phyloP scores from a whole-genome alignment of 2,113 vertebrate species.

The Nannospalax galili region DNA sequence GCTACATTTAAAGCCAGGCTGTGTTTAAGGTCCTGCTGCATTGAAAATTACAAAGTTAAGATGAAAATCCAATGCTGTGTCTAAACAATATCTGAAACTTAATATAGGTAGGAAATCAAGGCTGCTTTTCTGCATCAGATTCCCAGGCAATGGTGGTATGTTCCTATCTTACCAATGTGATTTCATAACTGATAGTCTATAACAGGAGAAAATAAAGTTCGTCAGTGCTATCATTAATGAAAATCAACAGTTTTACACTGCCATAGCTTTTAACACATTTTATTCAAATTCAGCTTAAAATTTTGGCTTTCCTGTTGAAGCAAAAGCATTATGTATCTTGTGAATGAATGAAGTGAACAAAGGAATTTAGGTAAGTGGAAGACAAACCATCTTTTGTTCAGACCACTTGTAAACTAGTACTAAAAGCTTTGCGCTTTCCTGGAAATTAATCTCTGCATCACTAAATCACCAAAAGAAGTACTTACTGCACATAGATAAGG shows the following conservation, averaged over 20 bases:
- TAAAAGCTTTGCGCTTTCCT: not conserved
- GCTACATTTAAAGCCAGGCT: too few relatives aligned
- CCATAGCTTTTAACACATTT: not conserved
- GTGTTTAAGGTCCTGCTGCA: not conserved
- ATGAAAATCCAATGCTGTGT: not conserved
- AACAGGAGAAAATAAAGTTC: not conserved
- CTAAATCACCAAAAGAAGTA: not conserved
- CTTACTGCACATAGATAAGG: too few relatives aligned
- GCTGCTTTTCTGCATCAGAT: not conserved
- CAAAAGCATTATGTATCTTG: not conserved
- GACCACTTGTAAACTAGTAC: not conserved
- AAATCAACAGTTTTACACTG: not conserved
- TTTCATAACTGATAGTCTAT: not conserved
- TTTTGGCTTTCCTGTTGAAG: not conserved
- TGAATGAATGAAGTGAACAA: not conserved
- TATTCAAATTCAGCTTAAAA: not conserved
- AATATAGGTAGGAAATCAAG: not conserved
- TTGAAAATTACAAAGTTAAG: not conserved
- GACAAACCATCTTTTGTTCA: not conserved
- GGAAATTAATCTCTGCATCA: not conserved
- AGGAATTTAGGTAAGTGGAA: not conserved
- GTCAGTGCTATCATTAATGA: not conserved
- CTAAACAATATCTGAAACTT: not conserved
- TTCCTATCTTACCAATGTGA: not conserved
- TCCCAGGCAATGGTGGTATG: not conserved